Percentiles rank a stretch among this genome's conserved stretches.
phyloP scores from a whole-genome alignment of 2,113 vertebrate species.

The Salvelinus alpinus region DNA sequence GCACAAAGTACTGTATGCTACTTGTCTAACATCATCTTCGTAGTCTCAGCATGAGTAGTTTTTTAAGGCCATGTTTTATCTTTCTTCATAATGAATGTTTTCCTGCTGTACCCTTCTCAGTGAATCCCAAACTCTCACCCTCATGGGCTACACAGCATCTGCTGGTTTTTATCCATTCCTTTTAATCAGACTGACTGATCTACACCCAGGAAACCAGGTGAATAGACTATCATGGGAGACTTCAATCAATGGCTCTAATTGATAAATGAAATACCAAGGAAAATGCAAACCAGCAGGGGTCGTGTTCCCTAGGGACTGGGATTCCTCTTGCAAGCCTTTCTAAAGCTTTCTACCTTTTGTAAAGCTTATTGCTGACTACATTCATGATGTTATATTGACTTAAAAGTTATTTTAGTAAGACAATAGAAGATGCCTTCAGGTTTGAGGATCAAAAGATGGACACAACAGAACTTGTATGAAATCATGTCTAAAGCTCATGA shows the following conservation, averaged over 20 bases:
- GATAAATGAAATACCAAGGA: slow-evolving; percentile 1
- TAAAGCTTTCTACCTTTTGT: neutral
- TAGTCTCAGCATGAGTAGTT: neutral
- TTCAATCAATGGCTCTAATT: neutral
- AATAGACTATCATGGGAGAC: neutral
- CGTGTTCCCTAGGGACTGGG: neutral
- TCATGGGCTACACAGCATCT: slow-evolving; percentile 5
- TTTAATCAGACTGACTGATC: slow-evolving; percentile 8
- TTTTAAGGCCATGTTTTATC: neutral
- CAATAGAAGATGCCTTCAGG: no score
- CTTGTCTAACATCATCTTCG: neutral
- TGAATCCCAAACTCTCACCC: neutral
- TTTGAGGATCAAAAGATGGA: no score
- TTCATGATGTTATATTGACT: no score
- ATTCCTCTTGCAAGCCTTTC: neutral
- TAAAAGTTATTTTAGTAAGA: no score
- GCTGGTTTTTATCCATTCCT: neutral
- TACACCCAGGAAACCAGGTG: neutral
- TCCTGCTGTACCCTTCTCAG: neutral
- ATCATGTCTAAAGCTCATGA: no score
- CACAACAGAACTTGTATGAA: no score
- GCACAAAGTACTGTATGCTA: neutral
- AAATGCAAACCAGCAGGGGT: neutral
- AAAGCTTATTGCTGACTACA: no score
- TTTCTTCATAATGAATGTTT: neutral